phyloP scores from a whole-genome alignment of 30 jellyfish, hydroid and myxozoan genomes.

The Haliclystus octoradiatus region DNA sequence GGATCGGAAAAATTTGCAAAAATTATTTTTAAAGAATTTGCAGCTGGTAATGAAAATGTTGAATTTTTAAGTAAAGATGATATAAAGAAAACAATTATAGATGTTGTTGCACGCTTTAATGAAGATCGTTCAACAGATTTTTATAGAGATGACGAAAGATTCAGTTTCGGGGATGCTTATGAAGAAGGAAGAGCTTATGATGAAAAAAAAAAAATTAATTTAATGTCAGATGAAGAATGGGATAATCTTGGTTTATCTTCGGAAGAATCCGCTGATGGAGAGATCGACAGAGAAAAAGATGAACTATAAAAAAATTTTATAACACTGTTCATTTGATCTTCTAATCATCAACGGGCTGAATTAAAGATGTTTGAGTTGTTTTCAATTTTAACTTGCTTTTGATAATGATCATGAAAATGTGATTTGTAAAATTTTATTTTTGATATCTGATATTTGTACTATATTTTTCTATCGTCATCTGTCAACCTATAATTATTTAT shows the following conservation, averaged over 20 bases:
- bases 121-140: not conserved
- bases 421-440: no score
- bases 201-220: not conserved
- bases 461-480: no score
- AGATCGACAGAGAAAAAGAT: no score
- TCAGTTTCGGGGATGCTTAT: not conserved
- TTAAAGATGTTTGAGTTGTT: no score
- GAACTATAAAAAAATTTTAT: no score
- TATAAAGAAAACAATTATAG: not conserved
- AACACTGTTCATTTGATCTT: no score
- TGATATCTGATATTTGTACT: no score
- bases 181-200: not conserved
- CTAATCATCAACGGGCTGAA: no score
- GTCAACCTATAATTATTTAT: no score
- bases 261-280: no score
- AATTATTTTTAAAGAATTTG: slow-evolving; percentile 21
- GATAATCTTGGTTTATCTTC: not conserved
- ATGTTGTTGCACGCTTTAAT: not conserved
- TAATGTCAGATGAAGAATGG: not conserved
- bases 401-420: no score
- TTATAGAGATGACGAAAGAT: not conserved
- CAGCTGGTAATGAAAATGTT: slow-evolving; percentile 25
- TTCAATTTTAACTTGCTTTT: no score
- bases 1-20: slow-evolving; percentile 53
- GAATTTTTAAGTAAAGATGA: not conserved